These are phyloP conservation scores for Pseudomyrmex cubaensis DNA, from an alignment of 1,140 invertebrate species.

Conservation along the genomic window DNA sequence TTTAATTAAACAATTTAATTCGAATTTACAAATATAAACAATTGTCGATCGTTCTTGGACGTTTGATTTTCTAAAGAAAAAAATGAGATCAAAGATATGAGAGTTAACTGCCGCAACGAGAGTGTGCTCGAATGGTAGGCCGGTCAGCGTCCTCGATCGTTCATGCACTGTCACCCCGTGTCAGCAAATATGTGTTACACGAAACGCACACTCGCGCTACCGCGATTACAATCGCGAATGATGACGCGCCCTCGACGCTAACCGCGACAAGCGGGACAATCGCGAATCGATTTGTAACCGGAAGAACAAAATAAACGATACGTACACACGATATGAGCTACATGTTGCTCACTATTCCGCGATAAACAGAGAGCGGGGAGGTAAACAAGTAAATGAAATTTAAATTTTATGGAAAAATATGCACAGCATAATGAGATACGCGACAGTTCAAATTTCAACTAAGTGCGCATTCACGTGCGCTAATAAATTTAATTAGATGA, in stretches of 20 bases:
- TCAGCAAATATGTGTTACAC: constrained; percentile 48
- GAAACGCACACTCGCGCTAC: constrained; percentile 10
- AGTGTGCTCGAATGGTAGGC: neutral
- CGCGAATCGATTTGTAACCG: constrained; percentile 35
- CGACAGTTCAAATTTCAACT: constrained; percentile 1
- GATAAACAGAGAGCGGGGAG: no score
- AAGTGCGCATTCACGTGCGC: neutral
- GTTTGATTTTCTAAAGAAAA: constrained; percentile 3
- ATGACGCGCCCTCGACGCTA: constrained; percentile 9
- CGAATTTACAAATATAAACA: neutral
- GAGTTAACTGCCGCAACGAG: constrained; percentile 19
- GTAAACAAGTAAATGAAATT: neutral
- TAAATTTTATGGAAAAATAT: constrained; percentile 22
- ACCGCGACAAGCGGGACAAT: constrained; percentile 5
- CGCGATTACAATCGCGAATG: constrained; percentile 41
- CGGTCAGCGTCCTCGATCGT: constrained; percentile 27
- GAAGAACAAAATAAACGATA: constrained; percentile 34
- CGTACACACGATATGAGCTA: neutral
- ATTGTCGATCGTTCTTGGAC: neutral
- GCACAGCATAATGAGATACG: neutral
- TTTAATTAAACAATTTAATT: neutral
- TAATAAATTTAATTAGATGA: neutral
- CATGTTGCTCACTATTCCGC: neutral
- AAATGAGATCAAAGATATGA: neutral
- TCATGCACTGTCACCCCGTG: constrained; percentile 34